These are phyloP conservation scores for Andrena trimmerana DNA, from an alignment of 2,888 invertebrate genomes.

Conservation along the genomic window DNA sequence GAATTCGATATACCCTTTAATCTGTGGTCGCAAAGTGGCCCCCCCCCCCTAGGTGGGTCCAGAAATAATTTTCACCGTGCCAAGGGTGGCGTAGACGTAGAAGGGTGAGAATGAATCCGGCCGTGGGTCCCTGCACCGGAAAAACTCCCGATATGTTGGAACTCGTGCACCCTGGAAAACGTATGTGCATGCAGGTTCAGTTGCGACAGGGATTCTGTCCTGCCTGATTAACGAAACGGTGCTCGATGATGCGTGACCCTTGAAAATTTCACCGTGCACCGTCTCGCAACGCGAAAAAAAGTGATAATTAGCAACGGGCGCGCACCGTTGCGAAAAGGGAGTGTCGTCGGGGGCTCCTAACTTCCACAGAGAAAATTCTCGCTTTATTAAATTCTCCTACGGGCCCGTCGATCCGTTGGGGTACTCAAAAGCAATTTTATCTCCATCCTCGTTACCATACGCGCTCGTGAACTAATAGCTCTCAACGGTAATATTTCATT, in stretches of 20 bases:
- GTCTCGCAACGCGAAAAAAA: constrained; percentile 24
- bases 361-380: constrained; percentile 50
- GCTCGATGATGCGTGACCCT: constrained; percentile 27
- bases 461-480: constrained; percentile 15
- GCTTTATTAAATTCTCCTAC: constrained; percentile 59
- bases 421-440: constrained; percentile 57
- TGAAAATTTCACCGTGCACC: constrained; percentile 38
- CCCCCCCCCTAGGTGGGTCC: constrained; percentile 9
- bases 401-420: constrained; percentile 38
- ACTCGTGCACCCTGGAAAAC: constrained; percentile 18
- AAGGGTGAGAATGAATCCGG: neutral
- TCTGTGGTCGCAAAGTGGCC: neutral
- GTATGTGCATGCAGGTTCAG: neutral
- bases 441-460: constrained; percentile 47
- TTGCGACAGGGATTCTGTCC: neutral
- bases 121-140: constrained; percentile 33
- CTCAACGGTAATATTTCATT: constrained; percentile 49
- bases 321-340: constrained; percentile 33
- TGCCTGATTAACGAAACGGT: constrained; percentile 50
- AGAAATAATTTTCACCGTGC: constrained; percentile 56
- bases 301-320: constrained; percentile 53
- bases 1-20: constrained; percentile 47
- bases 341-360: constrained; percentile 24
- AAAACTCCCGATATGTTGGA: constrained; percentile 17
- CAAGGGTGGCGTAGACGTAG: constrained; percentile 6